These are phyloP conservation scores for Argyra leucocephala DNA, from an alignment of 2,888 invertebrate genomes.

Conservation along the genomic window DNA sequence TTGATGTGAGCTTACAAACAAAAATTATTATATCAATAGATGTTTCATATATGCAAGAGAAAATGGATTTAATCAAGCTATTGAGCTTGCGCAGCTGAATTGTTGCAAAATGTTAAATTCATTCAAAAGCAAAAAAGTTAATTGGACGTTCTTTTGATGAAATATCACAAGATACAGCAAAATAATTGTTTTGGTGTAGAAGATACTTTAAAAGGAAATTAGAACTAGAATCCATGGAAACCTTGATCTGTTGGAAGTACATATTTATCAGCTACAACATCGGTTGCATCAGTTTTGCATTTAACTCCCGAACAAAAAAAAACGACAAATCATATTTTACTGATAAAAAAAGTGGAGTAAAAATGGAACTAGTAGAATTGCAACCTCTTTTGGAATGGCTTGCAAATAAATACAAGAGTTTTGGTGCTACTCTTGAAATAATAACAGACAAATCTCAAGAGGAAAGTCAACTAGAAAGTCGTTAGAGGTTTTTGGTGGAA, in stretches of 20 bases:
- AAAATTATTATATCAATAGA: constrained; percentile 98
- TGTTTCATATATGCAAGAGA: constrained; percentile 98
- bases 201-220: constrained; percentile 89
- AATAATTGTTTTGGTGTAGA: constrained; percentile 99
- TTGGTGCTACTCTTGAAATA: constrained; percentile 97
- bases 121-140: constrained; percentile 99
- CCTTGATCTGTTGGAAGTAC: constrained; percentile 99
- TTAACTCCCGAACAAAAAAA: constrained; percentile 98
- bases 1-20: constrained; percentile 96
- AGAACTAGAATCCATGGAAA: constrained; percentile 96
- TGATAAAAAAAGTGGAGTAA: constrained; percentile 97
- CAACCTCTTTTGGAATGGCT: constrained; percentile 98
- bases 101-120: constrained; percentile 97
- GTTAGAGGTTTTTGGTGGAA: constrained; percentile 99
- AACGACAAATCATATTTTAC: constrained; percentile 96
- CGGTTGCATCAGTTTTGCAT: constrained; percentile 78
- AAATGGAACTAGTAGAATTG: constrained; percentile 94
- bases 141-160: constrained; percentile 81
- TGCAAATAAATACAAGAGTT: constrained; percentile 98
- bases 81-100: constrained; percentile 98
- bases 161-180: constrained; percentile 86
- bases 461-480: constrained; percentile 96
- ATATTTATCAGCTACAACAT: constrained; percentile 72
- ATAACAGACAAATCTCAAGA: constrained; percentile 99
- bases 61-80: constrained; percentile 99